Base-by-base conservation (phyloP, 1,140 invertebrate genomes). In the Drosophila nigromelanica region DNA sequence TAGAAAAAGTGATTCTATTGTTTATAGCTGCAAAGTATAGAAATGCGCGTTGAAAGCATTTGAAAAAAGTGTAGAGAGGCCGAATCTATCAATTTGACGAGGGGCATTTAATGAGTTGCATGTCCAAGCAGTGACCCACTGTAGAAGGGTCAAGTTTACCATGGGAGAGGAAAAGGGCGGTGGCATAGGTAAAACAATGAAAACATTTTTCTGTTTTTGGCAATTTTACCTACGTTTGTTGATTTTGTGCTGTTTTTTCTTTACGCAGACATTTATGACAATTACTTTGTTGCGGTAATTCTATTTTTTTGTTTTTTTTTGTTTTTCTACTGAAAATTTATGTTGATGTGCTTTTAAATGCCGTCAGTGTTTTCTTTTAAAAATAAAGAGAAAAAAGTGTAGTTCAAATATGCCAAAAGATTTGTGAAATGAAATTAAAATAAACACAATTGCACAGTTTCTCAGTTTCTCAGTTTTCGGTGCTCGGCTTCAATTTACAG, bases 401-500 rank as follows among this genome's bases (percentile, higher is more conserved):
- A 73, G 59, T 59, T 75, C 45, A 78, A 76, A 78, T 55, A 66
- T 83, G 81, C 43, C 82, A 87, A 72, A 86, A 74, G 71, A 86
- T 87, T 86, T 81, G 40, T 73, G 55, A 80, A 73, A 73, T 81
- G 78, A 78, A 81, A 81, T 87, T 87, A 78, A 86, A 87, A 86
- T 86, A 81, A 87, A 87, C 66, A 86, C 70, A 71, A 45, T 72
- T 58, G 47, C 60, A 35, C 37, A 66, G 45, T 58, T 72, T 63
- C 37, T 50, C 51, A 56, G 37, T 55, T 56, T 54, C 6, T 66
- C 51, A 40, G 42, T 35, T 73, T 52, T 54, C 11, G 30, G 40
- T 45, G 55, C 70, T 73, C 55, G 45, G 51, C 43, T 72, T 56
- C 67, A 64, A 63, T 56, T 68, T 48, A 24, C 63, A 40, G 37